Evolutionary conservation across 2,797 vertebrate species (phyloP).

Genomic region (Amniataba percoides): DNA sequence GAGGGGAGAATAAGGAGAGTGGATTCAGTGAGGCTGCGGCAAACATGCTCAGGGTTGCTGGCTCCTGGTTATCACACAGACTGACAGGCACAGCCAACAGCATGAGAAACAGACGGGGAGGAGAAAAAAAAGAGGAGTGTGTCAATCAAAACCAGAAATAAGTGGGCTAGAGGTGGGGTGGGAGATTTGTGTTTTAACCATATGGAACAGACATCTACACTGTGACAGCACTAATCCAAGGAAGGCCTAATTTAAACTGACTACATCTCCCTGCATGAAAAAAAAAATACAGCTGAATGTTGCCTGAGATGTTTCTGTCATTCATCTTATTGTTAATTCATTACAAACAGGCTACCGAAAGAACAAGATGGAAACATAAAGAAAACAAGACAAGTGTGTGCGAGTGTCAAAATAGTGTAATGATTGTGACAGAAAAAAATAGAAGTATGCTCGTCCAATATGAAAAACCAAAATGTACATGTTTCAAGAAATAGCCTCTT

Average conservation of each 20-base stretch:
- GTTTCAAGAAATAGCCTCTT: slow-evolving; percentile 43
- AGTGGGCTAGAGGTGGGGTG: slow-evolving; percentile 78
- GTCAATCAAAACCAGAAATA: slow-evolving; percentile 85
- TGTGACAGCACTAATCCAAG: slow-evolving; percentile 77
- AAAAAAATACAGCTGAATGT: slow-evolving; percentile 26
- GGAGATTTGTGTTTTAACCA: slow-evolving; percentile 81
- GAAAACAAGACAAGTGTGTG: slow-evolving; percentile 35
- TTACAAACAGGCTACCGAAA: slow-evolving; percentile 52
- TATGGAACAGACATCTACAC: slow-evolving; percentile 83
- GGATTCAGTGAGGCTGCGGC: slow-evolving; percentile 77
- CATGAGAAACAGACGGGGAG: slow-evolving; percentile 82
- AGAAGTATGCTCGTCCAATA: slow-evolving; percentile 24
- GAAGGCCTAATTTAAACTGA: slow-evolving; percentile 77
- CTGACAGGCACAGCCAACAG: slow-evolving; percentile 86
- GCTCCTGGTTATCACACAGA: slow-evolving; percentile 84
- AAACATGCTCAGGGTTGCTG: slow-evolving; percentile 80
- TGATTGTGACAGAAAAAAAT: slow-evolving; percentile 47
- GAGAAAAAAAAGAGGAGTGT: slow-evolving; percentile 60
- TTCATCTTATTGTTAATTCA: slow-evolving; percentile 54
- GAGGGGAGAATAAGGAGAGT: slow-evolving; percentile 69
- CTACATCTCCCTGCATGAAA: slow-evolving; percentile 53
- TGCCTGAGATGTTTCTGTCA: slow-evolving; percentile 40
- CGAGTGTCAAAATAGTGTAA: slow-evolving; percentile 18
- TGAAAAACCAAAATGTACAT: slow-evolving; percentile 17
- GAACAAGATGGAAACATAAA: slow-evolving; percentile 42